These are phyloP conservation scores for Camponotus vicinus DNA, from an alignment of 1,140 invertebrate species.

Conservation along the genomic window DNA sequence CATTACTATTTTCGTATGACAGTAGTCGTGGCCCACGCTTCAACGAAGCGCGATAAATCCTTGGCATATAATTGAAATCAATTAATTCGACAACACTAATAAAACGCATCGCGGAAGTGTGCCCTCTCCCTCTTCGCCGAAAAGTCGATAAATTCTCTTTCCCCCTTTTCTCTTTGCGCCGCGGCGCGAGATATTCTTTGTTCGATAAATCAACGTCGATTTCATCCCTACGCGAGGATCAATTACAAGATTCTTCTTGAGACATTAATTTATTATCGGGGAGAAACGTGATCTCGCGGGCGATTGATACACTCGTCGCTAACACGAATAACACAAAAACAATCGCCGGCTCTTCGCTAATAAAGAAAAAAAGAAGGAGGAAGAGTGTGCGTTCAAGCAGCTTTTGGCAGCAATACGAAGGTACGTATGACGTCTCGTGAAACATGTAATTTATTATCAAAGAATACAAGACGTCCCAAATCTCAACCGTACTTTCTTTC, in stretches of 20 bases:
- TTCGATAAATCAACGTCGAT: constrained; percentile 83
- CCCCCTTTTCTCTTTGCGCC: constrained; percentile 58
- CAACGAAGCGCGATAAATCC: constrained; percentile 7
- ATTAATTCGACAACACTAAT: constrained; percentile 50
- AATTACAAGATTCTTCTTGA: constrained; percentile 79
- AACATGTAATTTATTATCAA: constrained; percentile 42
- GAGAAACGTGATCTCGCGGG: constrained; percentile 75
- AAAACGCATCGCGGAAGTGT: constrained; percentile 47
- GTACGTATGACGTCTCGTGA: constrained; percentile 59
- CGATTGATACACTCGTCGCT: constrained; percentile 69
- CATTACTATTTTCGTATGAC: background rate
- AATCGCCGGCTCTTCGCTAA: constrained; percentile 32
- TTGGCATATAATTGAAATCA: constrained; percentile 56
- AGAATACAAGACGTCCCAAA: constrained; percentile 8
- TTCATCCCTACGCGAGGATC: constrained; percentile 79
- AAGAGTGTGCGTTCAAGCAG: constrained; percentile 56
- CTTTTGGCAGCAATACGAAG: constrained; percentile 71
- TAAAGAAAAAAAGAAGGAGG: constrained; percentile 23
- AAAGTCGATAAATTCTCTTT: constrained; percentile 71
- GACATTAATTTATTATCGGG: constrained; percentile 82
- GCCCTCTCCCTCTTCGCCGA: constrained; percentile 23
- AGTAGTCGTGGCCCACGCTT: background rate
- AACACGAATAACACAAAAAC: constrained; percentile 70
- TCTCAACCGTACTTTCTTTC: background rate
- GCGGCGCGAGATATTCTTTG: constrained; percentile 59